phyloP scores from a whole-genome alignment of 2,113 vertebrate species.

The Theropithecus gelada region DNA sequence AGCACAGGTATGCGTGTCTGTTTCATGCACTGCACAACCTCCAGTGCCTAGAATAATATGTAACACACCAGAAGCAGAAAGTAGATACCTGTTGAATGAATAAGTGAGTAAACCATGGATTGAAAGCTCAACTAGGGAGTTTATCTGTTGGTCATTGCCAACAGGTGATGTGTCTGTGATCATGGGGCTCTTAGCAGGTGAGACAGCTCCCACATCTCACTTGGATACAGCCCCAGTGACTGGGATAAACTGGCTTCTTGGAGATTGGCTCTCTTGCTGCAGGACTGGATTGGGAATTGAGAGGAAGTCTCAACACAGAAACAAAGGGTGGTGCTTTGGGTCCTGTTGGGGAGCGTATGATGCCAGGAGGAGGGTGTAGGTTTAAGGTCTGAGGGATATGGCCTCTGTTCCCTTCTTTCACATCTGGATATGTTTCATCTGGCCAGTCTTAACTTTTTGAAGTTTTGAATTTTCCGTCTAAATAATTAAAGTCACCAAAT shows the following conservation, averaged over 20 bases:
- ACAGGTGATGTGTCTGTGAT: no score
- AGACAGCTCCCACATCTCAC: rapidly evolving
- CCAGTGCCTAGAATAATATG: rapidly evolving
- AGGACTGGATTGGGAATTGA: rapidly evolving
- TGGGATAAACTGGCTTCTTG: not conserved
- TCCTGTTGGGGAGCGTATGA: rapidly evolving
- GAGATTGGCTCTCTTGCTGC: no score
- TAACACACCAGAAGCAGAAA: not conserved
- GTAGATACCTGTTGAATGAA: rapidly evolving
- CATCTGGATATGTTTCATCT: no score
- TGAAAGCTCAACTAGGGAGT: no score
- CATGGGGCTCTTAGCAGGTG: not conserved
- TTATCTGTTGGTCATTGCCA: not conserved
- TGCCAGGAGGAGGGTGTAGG: rapidly evolving
- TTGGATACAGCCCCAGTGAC: no score
- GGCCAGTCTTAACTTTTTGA: no score
- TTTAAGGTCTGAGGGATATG: rapidly evolving
- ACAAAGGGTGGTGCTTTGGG: not conserved
- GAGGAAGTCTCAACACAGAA: rapidly evolving
- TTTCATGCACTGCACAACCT: rapidly evolving
- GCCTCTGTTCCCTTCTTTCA: not conserved
- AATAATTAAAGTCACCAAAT: not conserved
- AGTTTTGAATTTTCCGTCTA: not conserved
- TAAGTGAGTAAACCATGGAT: rapidly evolving
- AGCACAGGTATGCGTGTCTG: not conserved